Conservation (phyloP, 2,113 vertebrate species). For the Smithornis capensis region DNA sequence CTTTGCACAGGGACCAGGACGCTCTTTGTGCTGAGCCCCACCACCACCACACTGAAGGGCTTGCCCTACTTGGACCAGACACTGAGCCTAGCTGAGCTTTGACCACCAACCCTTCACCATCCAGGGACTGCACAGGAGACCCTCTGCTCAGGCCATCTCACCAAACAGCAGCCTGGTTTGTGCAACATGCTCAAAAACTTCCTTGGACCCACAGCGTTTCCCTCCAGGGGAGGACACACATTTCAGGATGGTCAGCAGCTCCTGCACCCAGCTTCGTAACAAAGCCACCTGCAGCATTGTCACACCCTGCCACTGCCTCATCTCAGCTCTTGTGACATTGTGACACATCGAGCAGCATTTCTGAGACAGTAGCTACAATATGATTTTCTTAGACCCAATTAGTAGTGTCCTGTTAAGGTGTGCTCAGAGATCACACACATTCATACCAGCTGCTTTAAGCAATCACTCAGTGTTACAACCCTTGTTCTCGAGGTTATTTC, state of each 20-base stretch:
- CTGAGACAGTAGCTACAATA: neutral
- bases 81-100: neutral
- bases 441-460: neutral
- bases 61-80: neutral
- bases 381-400: neutral
- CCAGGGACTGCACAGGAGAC: neutral
- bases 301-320: neutral
- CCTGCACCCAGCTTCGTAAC: fast-evolving
- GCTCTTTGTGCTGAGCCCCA: neutral
- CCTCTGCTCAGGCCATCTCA: neutral
- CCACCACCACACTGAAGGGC: neutral
- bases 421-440: neutral
- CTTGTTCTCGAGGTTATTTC: neutral
- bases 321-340: neutral
- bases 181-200: neutral
- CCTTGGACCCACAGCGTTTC: neutral
- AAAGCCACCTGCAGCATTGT: fast-evolving
- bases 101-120: neutral
- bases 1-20: neutral
- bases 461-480: fast-evolving
- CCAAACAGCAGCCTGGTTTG: neutral
- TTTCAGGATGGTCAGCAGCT: fast-evolving
- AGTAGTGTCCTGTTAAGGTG: neutral
- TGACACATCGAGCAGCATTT: neutral
- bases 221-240: neutral